A percentile compares a stretch with the other conserved stretches of the same genome.
These are phyloP conservation scores for Phlogophora meticulosa DNA, from an alignment of 2,888 invertebrate species.

Conservation along the genomic window DNA sequence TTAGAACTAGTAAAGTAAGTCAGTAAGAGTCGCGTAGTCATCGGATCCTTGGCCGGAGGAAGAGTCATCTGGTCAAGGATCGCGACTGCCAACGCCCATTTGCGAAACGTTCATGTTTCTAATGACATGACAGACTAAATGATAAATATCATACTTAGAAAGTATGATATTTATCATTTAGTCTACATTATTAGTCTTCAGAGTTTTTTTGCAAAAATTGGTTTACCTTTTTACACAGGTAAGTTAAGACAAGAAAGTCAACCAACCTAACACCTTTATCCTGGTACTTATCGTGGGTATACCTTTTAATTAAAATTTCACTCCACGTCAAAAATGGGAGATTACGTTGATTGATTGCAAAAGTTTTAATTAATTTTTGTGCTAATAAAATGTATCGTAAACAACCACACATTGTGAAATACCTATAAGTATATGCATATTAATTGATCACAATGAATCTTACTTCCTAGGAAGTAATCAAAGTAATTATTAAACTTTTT, in stretches of 20 bases:
- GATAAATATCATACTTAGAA: too few relatives aligned
- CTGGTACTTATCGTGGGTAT: constrained; percentile 10
- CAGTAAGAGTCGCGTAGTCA: too few relatives aligned
- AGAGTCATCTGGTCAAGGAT: too few relatives aligned
- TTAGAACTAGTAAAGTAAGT: too few relatives aligned
- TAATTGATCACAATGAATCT: constrained; percentile 10
- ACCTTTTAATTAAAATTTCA: constrained; percentile 38
- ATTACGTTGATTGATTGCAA: constrained; percentile 45
- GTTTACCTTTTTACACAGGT: constrained; percentile 15
- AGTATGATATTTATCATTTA: too few relatives aligned
- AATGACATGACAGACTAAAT: too few relatives aligned
- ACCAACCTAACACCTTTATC: constrained; percentile 24
- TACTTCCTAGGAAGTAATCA: background rate
- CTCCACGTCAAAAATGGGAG: constrained; percentile 29
- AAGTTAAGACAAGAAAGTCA: constrained; percentile 14
- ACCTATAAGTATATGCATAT: background rate
- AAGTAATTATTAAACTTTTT: too few relatives aligned
- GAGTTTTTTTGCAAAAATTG: background rate
- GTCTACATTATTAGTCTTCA: background rate
- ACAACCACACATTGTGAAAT: background rate
- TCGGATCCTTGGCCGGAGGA: too few relatives aligned
- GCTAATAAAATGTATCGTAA: constrained; percentile 7
- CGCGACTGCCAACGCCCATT: too few relatives aligned
- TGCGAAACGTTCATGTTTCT: too few relatives aligned
- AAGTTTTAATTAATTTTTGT: constrained; percentile 47